Percentiles rank a stretch among this genome's conserved stretches.
Evolutionary conservation across 2,888 invertebrate genomes (phyloP).

Genomic region (Sialis lutaria): DNA sequence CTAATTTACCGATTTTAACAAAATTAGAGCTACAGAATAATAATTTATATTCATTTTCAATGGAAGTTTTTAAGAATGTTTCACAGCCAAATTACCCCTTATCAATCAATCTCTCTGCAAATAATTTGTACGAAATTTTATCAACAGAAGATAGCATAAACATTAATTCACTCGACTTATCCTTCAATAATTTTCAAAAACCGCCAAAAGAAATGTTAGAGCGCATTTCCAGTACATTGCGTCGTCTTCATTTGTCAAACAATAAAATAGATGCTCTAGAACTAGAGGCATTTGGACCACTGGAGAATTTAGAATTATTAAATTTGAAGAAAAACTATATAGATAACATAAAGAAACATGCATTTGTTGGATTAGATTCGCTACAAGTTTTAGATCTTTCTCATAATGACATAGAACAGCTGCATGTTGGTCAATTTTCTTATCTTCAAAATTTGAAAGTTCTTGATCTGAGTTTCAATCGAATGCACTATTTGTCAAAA

Average conservation of each 20-base stretch:
- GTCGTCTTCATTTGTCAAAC: conserved; percentile 52
- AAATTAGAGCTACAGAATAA: conserved; percentile 70
- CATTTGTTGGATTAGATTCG: conserved; percentile 56
- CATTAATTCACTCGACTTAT: conserved; percentile 51
- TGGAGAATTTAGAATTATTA: conserved; percentile 51
- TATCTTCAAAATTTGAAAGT: conserved; percentile 57
- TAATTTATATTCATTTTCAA: conserved; percentile 46
- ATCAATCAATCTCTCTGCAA: conserved; percentile 59
- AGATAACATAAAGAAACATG: conserved; percentile 49
- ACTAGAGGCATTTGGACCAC: conserved; percentile 55
- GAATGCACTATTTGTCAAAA: conserved; percentile 52
- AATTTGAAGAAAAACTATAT: conserved; percentile 60
- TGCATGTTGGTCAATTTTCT: conserved; percentile 66
- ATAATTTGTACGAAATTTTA: conserved; percentile 33
- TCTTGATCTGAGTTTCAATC: conserved; percentile 54
- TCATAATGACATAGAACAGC: conserved; percentile 53
- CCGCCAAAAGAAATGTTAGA: conserved; percentile 5
- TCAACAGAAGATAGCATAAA: conserved; percentile 33
- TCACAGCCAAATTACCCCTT: conserved; percentile 38
- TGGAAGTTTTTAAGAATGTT: conserved; percentile 49
- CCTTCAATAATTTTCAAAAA: conserved; percentile 40
- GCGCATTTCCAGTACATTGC: conserved; percentile 10
- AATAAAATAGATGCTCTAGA: conserved; percentile 56
- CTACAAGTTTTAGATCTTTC: conserved; percentile 67
- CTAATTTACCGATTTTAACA: conserved; percentile 55